Percentiles rank a stretch among this genome's conserved stretches.
Conservation (phyloP, 2,797 vertebrate species). For the Anguilla pacifica region DNA sequence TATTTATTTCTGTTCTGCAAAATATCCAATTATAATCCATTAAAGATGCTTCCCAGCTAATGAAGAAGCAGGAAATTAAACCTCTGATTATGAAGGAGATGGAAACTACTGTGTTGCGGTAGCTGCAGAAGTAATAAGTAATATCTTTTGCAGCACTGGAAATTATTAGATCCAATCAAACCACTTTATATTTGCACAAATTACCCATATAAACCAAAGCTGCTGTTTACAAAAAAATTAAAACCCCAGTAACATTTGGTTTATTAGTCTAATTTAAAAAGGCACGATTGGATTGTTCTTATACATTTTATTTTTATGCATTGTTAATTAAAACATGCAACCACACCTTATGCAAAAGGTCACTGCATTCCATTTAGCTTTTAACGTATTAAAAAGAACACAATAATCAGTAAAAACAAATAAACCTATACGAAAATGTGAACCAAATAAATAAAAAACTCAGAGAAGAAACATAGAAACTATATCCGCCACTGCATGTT, state of each 20-base stretch:
- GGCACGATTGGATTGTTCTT: neutral
- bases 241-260: neutral
- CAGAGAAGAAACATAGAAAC: neutral
- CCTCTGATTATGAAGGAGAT: slow-evolving; percentile 1
- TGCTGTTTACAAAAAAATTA: neutral
- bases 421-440: neutral
- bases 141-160: neutral
- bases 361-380: neutral
- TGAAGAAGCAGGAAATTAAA: slow-evolving; percentile 9
- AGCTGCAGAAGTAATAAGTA: neutral
- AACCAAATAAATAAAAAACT: neutral
- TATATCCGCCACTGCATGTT: neutral
- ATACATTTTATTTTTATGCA: neutral
- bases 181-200: neutral
- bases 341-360: neutral
- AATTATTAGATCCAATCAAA: neutral
- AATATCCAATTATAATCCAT: slow-evolving; percentile 10
- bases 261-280: neutral
- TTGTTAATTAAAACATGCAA: too few relatives aligned
- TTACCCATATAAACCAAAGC: neutral
- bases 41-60: slow-evolving; percentile 10
- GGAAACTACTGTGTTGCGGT: neutral
- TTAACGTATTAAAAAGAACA: neutral
- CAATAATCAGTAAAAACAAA: neutral
- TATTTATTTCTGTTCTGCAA: neutral